Base-by-base conservation (phyloP, 2,797 vertebrate genomes). In the Myotis myotis region DNA sequence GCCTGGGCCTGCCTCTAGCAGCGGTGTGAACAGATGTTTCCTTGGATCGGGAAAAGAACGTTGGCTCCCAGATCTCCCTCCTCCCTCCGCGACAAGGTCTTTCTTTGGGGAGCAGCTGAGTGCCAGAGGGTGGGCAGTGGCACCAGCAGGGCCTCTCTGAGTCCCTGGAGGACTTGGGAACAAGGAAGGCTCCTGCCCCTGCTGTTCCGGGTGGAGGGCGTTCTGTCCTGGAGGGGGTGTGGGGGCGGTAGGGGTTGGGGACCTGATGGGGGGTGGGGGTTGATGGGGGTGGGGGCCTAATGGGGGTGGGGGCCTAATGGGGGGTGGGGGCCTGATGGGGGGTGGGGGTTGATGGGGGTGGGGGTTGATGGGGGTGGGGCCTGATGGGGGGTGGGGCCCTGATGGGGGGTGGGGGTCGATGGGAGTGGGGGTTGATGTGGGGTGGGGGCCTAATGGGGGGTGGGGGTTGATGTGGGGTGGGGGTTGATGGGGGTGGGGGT, bases 31-130 rank as follows among this genome's bases (percentile, higher is more conserved):
- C 93, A 95, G 85, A 92, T 16, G 12, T 95, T 94, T 91, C 25
- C 8, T 80, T 0, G 6, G 57, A 89, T 89, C 94, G 11, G 5
- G 71, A 88, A 86, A 90, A 88, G 64, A 96, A 41, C 1, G 15
- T 30, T 80, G 47, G 84, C 82, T 87, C 95, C 96, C 79, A 92
- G 89, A 96, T 62, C 86, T 76, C 87, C 74, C 83, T 75, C 74
- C 89, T 85, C 81, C 72, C 78, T 94, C 91, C 76, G 85, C 88
- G 89, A 94, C 85, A 92, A 95, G 62, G 78, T 74, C 84, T 96
- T 90, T 94, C 82, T 84, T 87, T 79, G 93, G 92, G 75, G 82
- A 93, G 85, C 91, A 87, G 92, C 88, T 93, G 78, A 93, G 87
- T 60, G 4, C 70, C 87, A 47, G 91, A 93, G 89, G 75, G 83